Evolutionary conservation across 2,113 vertebrate species (phyloP).

Genomic region (Lutjanus erythropterus): DNA sequence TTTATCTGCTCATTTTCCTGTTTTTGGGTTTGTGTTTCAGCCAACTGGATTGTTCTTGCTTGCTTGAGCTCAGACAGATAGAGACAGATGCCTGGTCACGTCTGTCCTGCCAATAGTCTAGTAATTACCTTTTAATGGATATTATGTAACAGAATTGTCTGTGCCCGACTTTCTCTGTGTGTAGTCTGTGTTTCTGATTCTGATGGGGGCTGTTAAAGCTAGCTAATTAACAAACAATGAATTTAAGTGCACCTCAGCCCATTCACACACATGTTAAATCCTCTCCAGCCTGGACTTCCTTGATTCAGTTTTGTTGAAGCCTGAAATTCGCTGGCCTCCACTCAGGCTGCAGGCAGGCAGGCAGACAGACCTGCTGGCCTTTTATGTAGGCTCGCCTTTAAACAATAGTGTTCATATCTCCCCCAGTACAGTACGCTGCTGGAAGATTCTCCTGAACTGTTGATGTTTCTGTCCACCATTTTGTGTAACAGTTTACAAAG

Average conservation of each 20-base stretch:
- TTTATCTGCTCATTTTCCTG: slow-evolving; percentile 33
- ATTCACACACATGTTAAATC: slow-evolving; percentile 17
- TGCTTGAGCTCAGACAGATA: slow-evolving; percentile 27
- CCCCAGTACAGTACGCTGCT: slow-evolving; percentile 54
- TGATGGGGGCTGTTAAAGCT: slow-evolving; percentile 14
- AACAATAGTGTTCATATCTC: slow-evolving; percentile 67
- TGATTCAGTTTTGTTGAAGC: slow-evolving; percentile 52
- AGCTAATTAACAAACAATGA: slow-evolving; percentile 55
- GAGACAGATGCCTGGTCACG: slow-evolving; percentile 39
- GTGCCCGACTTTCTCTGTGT: slow-evolving; percentile 16
- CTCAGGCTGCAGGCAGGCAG: slow-evolving; percentile 33
- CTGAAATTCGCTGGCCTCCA: slow-evolving; percentile 30
- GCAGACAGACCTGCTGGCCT: slow-evolving; percentile 59
- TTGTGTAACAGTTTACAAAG: slow-evolving; percentile 60
- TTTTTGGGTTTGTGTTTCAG: slow-evolving; percentile 23
- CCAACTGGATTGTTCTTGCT: slow-evolving; percentile 33
- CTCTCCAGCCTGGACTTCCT: slow-evolving; percentile 20
- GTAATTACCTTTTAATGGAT: slow-evolving; percentile 62
- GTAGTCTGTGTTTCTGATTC: slow-evolving; percentile 29
- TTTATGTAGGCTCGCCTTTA: slow-evolving; percentile 60
- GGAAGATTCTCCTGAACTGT: slow-evolving; percentile 73
- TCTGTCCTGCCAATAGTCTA: slow-evolving; percentile 43
- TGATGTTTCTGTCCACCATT: slow-evolving; percentile 66
- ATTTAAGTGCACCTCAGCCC: slow-evolving; percentile 22
- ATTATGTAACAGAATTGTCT: slow-evolving; percentile 50